Conservation (phyloP, 2,113 vertebrate genomes). For the Natator depressus region DNA sequence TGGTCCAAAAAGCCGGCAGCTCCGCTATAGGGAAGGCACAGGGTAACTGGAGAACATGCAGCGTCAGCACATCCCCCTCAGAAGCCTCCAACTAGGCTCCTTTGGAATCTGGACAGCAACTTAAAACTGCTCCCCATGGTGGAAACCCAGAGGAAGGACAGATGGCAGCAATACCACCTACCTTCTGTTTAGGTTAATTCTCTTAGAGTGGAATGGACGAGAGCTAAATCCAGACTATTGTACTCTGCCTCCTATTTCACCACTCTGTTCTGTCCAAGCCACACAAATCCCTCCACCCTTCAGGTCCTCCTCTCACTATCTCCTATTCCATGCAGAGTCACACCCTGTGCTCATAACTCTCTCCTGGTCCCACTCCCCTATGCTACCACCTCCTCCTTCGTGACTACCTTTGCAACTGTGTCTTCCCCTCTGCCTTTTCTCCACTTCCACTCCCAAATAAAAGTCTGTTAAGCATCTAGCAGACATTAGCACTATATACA, state of each 20-base stretch:
- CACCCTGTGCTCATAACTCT: background rate
- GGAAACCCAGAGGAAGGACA: background rate
- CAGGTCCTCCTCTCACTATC: background rate
- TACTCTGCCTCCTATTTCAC: no score
- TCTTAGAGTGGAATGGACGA: no score
- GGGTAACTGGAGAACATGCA: background rate
- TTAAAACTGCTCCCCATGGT: background rate
- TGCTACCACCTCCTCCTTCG: background rate
- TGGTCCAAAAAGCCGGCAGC: background rate
- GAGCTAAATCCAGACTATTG: no score
- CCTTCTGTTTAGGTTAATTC: background rate
- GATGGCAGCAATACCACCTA: background rate
- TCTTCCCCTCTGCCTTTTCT: background rate
- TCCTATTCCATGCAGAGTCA: background rate
- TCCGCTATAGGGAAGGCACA: no score
- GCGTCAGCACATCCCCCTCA: background rate
- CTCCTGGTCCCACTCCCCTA: background rate
- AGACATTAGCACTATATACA: background rate
- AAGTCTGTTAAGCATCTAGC: background rate
- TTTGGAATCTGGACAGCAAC: background rate
- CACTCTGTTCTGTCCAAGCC: no score
- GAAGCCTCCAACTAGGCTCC: background rate
- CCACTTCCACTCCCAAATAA: background rate
- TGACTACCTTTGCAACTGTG: background rate
- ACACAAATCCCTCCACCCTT: background rate